Conservation (phyloP, 2,888 invertebrate species). For the Atherix ibis region DNA sequence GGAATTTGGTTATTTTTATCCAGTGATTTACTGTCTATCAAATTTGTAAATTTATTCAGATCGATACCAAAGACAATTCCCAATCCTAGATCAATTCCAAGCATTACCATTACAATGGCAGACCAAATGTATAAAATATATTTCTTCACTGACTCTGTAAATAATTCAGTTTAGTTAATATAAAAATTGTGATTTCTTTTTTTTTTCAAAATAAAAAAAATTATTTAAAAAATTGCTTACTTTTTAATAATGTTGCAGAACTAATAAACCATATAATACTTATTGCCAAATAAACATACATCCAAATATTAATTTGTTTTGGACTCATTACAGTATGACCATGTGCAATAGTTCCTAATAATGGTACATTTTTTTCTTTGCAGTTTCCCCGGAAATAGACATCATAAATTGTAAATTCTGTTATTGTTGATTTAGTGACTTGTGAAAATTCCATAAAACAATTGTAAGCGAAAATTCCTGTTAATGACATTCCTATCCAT, state of each 20-base stretch:
- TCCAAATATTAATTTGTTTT: conserved; percentile 22
- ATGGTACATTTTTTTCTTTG: conserved; percentile 14
- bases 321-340: conserved; percentile 21
- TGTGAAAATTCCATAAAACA: no score
- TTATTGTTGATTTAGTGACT: no score
- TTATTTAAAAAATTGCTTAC: conserved; percentile 17
- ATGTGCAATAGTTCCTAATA: no score
- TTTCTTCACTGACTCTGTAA: no score
- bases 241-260: conserved; percentile 21
- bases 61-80: conserved; percentile 30
- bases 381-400: conserved; percentile 22
- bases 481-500: conserved; percentile 29
- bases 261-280: conserved; percentile 24
- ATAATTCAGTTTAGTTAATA: no score
- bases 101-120: conserved; percentile 19
- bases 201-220: not conserved
- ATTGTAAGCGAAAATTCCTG: conserved; percentile 29
- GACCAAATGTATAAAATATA: conserved; percentile 22
- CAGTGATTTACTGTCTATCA: no score
- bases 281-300: conserved; percentile 25
- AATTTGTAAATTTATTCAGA: no score
- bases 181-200: no score
- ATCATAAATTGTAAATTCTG: conserved; percentile 22
- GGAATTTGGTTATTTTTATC: no score
- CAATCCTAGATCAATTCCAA: conserved; percentile 24